phyloP scores from a whole-genome alignment of 2,888 invertebrate genomes.

The Thelaira solivaga region DNA sequence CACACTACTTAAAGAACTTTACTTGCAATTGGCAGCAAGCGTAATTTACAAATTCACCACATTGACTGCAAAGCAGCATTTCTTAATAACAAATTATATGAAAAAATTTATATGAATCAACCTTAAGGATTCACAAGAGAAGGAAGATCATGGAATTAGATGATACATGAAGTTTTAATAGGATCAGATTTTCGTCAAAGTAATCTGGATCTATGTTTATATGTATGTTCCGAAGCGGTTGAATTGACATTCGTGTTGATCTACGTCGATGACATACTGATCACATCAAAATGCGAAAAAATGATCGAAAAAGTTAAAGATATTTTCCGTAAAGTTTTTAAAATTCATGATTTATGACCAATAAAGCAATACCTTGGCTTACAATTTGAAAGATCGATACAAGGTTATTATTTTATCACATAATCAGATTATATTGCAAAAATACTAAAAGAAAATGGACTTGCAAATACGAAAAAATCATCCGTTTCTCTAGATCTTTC shows the following conservation, averaged over 20 bases:
- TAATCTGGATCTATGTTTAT: conserved; percentile 11
- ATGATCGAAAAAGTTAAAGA: neutral
- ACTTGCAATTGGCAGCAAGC: neutral
- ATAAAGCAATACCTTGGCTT: neutral
- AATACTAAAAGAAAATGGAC: no score
- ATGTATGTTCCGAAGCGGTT: conserved; percentile 1
- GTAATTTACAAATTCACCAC: conserved; percentile 5
- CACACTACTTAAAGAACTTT: neutral
- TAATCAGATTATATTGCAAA: no score
- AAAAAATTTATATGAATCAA: conserved; percentile 60
- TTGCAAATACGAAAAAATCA: no score
- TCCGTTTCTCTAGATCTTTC: no score
- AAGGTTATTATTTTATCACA: no score
- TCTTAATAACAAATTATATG: conserved; percentile 41
- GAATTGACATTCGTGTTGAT: neutral
- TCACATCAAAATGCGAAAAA: neutral
- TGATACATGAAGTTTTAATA: neutral
- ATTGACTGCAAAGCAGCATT: conserved; percentile 1
- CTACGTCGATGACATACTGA: conserved; percentile 18
- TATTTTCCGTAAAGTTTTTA: neutral
- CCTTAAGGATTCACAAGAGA: conserved; percentile 43
- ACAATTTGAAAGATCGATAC: neutral
- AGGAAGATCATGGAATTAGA: conserved; percentile 25
- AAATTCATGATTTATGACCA: neutral
- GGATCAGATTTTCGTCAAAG: conserved; percentile 13